Evolutionary conservation across 2,797 vertebrate species (phyloP).

Genomic region (Bradypodion ventrale): DNA sequence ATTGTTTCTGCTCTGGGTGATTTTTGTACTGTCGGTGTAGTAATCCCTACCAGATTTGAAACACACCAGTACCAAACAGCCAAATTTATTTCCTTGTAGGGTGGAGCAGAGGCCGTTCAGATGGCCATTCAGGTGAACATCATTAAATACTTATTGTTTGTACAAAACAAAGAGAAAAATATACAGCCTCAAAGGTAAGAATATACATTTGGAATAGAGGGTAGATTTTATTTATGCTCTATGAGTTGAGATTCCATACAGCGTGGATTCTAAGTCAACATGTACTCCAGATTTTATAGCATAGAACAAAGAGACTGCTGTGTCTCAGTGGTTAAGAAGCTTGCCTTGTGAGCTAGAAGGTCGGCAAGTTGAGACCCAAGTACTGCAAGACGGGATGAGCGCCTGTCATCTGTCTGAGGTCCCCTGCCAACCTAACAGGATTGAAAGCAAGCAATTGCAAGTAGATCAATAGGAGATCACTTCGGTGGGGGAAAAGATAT

Average conservation of each 20-base stretch:
- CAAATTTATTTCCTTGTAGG: slow-evolving; percentile 66
- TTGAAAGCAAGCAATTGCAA: too few relatives aligned
- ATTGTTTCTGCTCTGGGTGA: too few relatives aligned
- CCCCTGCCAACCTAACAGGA: too few relatives aligned
- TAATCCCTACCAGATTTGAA: neutral
- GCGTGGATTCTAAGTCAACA: neutral
- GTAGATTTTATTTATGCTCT: neutral
- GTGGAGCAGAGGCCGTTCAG: slow-evolving; percentile 79
- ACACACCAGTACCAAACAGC: neutral
- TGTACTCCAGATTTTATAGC: neutral
- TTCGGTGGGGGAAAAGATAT: too few relatives aligned
- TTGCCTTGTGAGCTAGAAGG: too few relatives aligned
- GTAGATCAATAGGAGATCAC: too few relatives aligned
- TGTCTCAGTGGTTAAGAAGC: too few relatives aligned
- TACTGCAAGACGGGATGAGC: too few relatives aligned
- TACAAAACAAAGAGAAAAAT: slow-evolving; percentile 52
- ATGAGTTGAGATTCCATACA: neutral
- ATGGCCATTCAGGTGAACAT: slow-evolving; percentile 85
- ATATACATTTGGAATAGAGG: neutral
- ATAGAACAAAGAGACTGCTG: too few relatives aligned
- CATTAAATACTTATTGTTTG: slow-evolving; percentile 83
- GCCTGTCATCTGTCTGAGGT: too few relatives aligned
- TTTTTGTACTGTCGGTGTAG: neutral
- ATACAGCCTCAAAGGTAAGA: slow-evolving; percentile 75
- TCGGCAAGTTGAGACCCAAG: too few relatives aligned